Conservation (phyloP, 2,113 vertebrate genomes). For the Girardinichthys multiradiatus region DNA sequence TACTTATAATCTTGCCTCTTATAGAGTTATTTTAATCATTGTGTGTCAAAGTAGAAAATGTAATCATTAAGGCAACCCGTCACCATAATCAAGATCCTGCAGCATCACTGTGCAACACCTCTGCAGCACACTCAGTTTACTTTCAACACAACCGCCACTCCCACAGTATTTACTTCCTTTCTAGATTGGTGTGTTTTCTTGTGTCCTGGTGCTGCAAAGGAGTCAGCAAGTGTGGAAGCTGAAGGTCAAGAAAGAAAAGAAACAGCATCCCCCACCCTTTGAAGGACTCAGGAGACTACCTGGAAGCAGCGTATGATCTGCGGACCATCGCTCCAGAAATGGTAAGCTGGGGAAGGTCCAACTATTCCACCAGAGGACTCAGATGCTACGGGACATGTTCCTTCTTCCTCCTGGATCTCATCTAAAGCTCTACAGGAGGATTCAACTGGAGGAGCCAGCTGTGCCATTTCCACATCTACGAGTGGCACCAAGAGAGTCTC, state of each 20-base stretch:
- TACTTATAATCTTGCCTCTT: not conserved
- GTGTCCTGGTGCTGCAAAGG: conserved; percentile 55
- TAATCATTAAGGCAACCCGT: conserved; percentile 33
- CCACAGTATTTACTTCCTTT: not conserved
- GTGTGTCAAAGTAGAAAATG: conserved; percentile 23
- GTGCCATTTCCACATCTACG: conserved; percentile 62
- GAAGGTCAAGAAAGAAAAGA: conserved; percentile 47
- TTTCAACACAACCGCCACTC: not conserved
- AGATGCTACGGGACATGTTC: conserved; percentile 14
- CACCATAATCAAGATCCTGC: conserved; percentile 44
- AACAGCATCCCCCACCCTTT: conserved; percentile 26
- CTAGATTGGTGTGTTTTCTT: conserved; percentile 1
- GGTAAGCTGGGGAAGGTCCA: conserved; percentile 61
- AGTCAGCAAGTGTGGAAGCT: conserved; percentile 36
- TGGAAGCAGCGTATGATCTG: conserved; percentile 72
- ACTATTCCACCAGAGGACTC: conserved; percentile 36
- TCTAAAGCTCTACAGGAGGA: conserved; percentile 38
- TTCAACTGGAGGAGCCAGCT: conserved; percentile 35
- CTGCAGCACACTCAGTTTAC: conserved; percentile 37
- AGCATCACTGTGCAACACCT: conserved; percentile 44
- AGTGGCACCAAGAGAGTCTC: conserved; percentile 51
- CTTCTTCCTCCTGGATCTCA: conserved; percentile 48
- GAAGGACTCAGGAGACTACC: conserved; percentile 65
- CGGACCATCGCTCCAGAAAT: conserved; percentile 66
- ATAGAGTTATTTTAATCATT: not conserved